Evolutionary conservation across 1,140 invertebrate genomes (phyloP), one percentile per base, ranked within the genome.

Genomic region (Drosophila kanapiae): DNA sequence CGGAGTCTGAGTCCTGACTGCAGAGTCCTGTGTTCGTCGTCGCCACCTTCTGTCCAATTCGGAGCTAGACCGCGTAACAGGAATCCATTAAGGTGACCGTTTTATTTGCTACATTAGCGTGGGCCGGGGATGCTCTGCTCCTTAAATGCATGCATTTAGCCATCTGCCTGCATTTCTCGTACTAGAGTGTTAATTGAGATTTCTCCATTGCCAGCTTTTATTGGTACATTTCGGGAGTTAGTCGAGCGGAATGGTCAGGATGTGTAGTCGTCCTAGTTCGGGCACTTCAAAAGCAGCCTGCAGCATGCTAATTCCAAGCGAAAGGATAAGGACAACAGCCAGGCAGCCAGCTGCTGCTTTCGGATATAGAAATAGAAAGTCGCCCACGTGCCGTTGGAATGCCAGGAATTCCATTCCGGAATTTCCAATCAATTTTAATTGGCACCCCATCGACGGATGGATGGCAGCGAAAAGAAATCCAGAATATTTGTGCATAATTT

Each of bases 371-470:
- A 45, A 63, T 14, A 13, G 57, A 37, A 40, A 31, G 56, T 53
- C 75, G 77, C 82, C 85, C 85, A 90, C 85, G 85, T 90, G 81
- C 81, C 63, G 38, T 23, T 69, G 84, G 81, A 76, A 91, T 91
- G 83, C 65, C 61, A 69, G 90, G 91, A 92, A 92, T 92, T 85
- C 29, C 14, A 84, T 78, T 49, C 23, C 29, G 68, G 70, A 74
- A 74, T 74, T 74, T 91, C 80, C 91, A 92, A 92, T 92, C 91
- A 92, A 91, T 91, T 92, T 92, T 91, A 92, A 92, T 92, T 92
- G 91, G 91, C 91, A 87, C 90, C 81, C 85, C 91, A 92, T 91
- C 85, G 88, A 87, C 80, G 61, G 77, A 87, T 91, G 64, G 71
- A 72, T 58, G 61, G 53, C 37, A 59, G 75, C 59, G 48, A 69